These are phyloP conservation scores for Lytechinus variegatus DNA, from an alignment of 35 echinoderm and acorn worm species.

Conservation along the genomic window DNA sequence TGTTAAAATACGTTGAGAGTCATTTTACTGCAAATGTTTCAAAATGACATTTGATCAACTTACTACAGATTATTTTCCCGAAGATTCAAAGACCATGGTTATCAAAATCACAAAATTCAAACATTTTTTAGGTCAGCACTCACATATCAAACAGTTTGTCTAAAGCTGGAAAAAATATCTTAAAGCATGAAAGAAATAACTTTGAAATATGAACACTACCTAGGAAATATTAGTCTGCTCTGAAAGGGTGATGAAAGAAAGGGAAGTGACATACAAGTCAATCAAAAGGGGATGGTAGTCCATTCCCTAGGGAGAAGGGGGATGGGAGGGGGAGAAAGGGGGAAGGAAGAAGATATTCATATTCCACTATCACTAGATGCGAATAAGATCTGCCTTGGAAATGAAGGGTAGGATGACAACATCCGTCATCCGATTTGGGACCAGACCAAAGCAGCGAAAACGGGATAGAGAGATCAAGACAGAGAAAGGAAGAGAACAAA, in stretches of 20 bases:
- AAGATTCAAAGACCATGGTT: too few species aligned
- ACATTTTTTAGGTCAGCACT: too few species aligned
- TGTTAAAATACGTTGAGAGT: too few species aligned
- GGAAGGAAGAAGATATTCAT: slow-evolving; percentile 20
- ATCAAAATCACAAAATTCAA: too few species aligned
- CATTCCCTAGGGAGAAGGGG: not conserved
- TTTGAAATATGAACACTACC: not conserved
- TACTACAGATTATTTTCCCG: too few species aligned
- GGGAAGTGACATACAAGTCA: slow-evolving; percentile 28
- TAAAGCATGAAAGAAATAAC: not conserved
- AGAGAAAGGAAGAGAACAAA: not conserved
- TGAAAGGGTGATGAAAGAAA: not conserved
- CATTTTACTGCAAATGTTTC: too few species aligned
- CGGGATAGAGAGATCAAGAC: not conserved
- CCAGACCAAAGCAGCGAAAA: not conserved
- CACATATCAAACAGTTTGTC: too few species aligned
- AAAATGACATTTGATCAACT: too few species aligned
- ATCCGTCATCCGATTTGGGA: not conserved
- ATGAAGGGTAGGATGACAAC: slow-evolving; percentile 10
- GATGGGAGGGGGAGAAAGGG: slow-evolving; percentile 32
- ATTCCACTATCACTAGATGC: not conserved
- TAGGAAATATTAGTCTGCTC: slow-evolving; percentile 22
- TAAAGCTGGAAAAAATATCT: too few species aligned
- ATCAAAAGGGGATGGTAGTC: not conserved
- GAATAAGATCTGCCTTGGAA: not conserved